These are phyloP conservation scores for Apus apus DNA, from an alignment of 2,113 vertebrate species.

Conservation along the genomic window DNA sequence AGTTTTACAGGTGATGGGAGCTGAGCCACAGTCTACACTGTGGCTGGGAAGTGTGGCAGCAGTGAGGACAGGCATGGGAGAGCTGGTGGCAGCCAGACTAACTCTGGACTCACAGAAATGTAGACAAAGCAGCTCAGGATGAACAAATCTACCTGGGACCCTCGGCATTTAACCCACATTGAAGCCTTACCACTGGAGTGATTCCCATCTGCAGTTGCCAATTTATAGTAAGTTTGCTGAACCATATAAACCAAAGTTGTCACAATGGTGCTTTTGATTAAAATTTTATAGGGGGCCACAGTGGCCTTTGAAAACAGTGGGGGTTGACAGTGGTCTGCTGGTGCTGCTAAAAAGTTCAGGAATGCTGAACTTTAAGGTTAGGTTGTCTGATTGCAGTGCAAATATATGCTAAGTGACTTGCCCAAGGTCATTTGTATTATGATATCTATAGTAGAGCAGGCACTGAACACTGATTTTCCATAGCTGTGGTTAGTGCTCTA, in stretches of 20 bases:
- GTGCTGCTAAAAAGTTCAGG: slow-evolving; percentile 62
- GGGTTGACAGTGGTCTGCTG: slow-evolving; percentile 53
- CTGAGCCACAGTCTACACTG: background rate
- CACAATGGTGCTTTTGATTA: slow-evolving; percentile 51
- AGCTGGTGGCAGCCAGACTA: background rate
- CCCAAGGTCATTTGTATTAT: slow-evolving; percentile 71
- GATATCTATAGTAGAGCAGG: slow-evolving; percentile 57
- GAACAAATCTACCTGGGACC: background rate
- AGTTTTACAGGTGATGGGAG: background rate
- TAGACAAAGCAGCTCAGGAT: background rate
- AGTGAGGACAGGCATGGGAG: background rate
- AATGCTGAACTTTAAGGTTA: slow-evolving; percentile 71
- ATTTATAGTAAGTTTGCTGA: slow-evolving; percentile 13
- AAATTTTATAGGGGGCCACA: slow-evolving; percentile 20
- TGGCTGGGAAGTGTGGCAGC: background rate
- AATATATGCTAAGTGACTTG: slow-evolving; percentile 72
- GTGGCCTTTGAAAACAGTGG: slow-evolving; percentile 48
- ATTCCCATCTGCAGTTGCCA: background rate
- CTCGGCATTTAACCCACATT: background rate
- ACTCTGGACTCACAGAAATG: rapidly evolving
- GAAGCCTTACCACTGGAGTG: background rate
- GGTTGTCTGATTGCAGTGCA: slow-evolving; percentile 70
- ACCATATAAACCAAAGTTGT: slow-evolving; percentile 28
- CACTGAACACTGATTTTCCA: slow-evolving; percentile 58
- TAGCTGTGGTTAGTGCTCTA: slow-evolving; percentile 59